These are phyloP conservation scores for Balaeniceps rex DNA, from an alignment of 2,113 vertebrate species.

Conservation along the genomic window DNA sequence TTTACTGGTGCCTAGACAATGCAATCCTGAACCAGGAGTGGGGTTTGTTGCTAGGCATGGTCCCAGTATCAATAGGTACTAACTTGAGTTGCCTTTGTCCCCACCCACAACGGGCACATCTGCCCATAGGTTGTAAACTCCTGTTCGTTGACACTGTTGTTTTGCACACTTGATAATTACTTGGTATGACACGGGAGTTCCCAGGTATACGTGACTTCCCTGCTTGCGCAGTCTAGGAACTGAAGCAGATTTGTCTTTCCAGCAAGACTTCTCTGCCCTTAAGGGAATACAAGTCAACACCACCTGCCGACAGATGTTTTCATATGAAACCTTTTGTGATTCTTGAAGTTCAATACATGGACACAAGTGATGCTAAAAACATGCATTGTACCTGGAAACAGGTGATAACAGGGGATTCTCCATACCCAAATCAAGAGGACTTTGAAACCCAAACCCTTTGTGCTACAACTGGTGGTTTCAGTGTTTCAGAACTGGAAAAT, in stretches of 20 bases:
- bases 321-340: neutral
- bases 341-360: neutral
- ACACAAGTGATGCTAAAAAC: neutral
- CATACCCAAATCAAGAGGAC: neutral
- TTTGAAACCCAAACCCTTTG: neutral
- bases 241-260: neutral
- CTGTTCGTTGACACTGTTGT: neutral
- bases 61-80: neutral
- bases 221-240: neutral
- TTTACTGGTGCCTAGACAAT: neutral
- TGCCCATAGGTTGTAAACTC: neutral
- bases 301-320: neutral
- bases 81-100: neutral
- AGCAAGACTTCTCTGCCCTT: neutral
- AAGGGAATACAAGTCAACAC: neutral
- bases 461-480: neutral
- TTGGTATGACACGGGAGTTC: neutral
- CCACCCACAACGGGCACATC: neutral
- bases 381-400: neutral
- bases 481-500: neutral
- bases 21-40: neutral
- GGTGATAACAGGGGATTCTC: neutral
- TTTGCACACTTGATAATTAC: neutral
- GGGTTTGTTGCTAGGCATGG: neutral
- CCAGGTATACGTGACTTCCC: neutral